These are phyloP conservation scores for Dendrolimus pini DNA, from an alignment of 2,888 invertebrate genomes.

Conservation along the genomic window DNA sequence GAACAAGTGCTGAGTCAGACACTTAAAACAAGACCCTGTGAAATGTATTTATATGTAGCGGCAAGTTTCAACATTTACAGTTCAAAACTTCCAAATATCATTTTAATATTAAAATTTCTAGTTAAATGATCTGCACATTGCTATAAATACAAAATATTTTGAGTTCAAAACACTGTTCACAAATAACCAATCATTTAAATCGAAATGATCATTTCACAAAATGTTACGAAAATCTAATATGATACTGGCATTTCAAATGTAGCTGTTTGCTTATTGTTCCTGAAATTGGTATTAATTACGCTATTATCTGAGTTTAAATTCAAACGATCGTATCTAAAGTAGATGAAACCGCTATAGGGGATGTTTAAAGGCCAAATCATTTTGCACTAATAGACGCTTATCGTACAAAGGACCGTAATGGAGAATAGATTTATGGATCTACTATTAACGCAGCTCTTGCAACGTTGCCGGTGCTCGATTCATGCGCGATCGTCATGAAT, in stretches of 20 bases:
- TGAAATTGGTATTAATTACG: not conserved
- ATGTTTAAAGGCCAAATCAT: slow-evolving; percentile 37
- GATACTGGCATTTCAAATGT: not conserved
- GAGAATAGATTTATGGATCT: slow-evolving; percentile 33
- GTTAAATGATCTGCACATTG: too few species aligned
- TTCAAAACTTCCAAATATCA: too few species aligned
- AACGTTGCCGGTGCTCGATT: slow-evolving; percentile 18
- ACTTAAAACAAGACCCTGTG: too few species aligned
- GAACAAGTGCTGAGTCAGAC: too few species aligned
- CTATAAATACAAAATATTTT: too few species aligned
- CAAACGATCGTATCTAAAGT: not conserved
- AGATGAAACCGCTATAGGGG: not conserved
- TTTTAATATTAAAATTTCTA: too few species aligned
- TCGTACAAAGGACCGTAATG: slow-evolving; percentile 43
- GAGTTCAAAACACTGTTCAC: not conserved
- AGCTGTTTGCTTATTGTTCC: not conserved
- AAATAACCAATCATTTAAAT: not conserved
- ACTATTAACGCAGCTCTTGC: slow-evolving; percentile 31
- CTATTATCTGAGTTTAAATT: not conserved
- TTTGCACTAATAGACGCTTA: slow-evolving; percentile 42
- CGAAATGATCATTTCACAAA: not conserved
- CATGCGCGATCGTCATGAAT: slow-evolving; percentile 17
- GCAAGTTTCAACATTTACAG: too few species aligned
- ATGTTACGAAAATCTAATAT: not conserved
- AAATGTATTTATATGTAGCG: too few species aligned